phyloP scores from a whole-genome alignment of 2,797 vertebrate species.

The Balearica regulorum region DNA sequence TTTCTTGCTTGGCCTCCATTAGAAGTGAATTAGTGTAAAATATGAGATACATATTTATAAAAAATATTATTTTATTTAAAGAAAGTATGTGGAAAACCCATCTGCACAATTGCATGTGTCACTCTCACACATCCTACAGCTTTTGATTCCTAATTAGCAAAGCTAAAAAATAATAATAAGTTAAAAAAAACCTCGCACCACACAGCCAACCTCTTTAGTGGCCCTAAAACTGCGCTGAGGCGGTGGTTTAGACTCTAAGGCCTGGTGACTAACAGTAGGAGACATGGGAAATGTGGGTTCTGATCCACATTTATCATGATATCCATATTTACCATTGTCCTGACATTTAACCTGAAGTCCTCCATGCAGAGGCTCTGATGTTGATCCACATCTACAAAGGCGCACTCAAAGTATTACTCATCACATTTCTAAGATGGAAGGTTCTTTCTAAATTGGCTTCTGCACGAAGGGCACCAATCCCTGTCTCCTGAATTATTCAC shows the following conservation, averaged over 20 bases:
- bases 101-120: constrained; percentile 44
- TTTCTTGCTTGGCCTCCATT: background rate
- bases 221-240: background rate
- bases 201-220: background rate
- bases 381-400: background rate
- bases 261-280: background rate
- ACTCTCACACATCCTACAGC: constrained; percentile 51
- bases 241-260: background rate
- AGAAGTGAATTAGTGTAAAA: background rate
- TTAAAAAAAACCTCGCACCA: background rate
- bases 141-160: constrained; percentile 46
- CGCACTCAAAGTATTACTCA: background rate
- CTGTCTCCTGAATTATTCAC: constrained; percentile 41
- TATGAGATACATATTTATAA: background rate
- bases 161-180: background rate
- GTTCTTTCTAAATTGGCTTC: constrained; percentile 1
- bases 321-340: background rate
- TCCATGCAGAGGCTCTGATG: background rate
- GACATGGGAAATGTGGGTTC: background rate
- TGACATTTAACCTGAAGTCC: constrained; percentile 15
- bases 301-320: background rate
- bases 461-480: background rate
- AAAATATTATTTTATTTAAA: constrained; percentile 51
- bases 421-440: background rate
- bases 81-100: constrained; percentile 34